These are phyloP conservation scores for Dastarcus helophoroides DNA, from an alignment of 2,888 invertebrate genomes.

Conservation along the genomic window DNA sequence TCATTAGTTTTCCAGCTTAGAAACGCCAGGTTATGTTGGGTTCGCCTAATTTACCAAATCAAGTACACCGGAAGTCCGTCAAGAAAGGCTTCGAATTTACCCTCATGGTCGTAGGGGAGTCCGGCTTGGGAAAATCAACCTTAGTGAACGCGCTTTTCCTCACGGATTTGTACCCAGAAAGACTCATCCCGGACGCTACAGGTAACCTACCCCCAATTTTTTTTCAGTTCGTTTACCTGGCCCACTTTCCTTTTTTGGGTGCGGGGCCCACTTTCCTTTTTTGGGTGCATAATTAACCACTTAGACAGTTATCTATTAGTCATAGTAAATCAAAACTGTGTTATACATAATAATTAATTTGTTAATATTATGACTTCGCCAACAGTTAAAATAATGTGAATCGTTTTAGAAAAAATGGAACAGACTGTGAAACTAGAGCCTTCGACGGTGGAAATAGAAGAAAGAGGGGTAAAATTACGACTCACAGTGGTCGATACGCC, in stretches of 20 bases:
- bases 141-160: conserved; percentile 89
- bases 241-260: not conserved
- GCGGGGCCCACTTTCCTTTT: not conserved
- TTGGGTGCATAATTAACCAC: no score
- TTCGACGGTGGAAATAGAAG: conserved; percentile 93
- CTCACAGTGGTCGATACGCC: conserved; percentile 93
- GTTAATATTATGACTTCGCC: not conserved
- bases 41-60: conserved; percentile 94
- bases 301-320: no score
- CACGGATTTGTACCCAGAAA: conserved; percentile 89
- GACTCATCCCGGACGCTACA: conserved; percentile 76
- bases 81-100: conserved; percentile 98
- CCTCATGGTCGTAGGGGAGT: conserved; percentile 84
- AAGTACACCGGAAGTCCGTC: conserved; percentile 93
- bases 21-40: conserved; percentile 82
- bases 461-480: conserved; percentile 84
- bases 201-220: conserved; percentile 43
- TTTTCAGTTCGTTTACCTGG: not conserved
- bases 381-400: conserved; percentile 1
- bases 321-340: no score
- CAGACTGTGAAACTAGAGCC: conserved; percentile 91
- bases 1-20: conserved; percentile 67
- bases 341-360: not conserved
- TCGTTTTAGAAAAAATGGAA: conserved; percentile 64
- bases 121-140: conserved; percentile 43